Base-by-base conservation (phyloP, 2,797 vertebrate species). In the Macropodus opercularis region DNA sequence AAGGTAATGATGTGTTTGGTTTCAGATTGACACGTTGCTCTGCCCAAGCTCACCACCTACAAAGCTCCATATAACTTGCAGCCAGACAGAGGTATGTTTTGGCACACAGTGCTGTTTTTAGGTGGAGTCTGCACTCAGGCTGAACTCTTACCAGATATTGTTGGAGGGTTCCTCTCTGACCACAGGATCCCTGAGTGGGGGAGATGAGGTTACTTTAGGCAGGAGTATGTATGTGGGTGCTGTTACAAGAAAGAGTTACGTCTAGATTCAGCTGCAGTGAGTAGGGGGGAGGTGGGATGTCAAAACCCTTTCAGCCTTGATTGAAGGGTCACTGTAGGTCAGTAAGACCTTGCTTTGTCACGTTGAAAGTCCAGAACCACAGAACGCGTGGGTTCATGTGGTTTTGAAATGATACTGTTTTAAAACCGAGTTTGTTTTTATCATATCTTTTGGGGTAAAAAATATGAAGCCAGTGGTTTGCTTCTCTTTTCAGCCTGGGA, bases 311-410 rank as follows among this genome's bases (percentile, higher is more conserved):
- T 85, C 39, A 73, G 72, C 49, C 47, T 63, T 73, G 79, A 86
- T 79, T 84, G 79, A 80, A 72, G 74, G 80, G 80, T 87, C 77
- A 67, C 48, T 15, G 4, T 2, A 62, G 74, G 81, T 86, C 83
- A 84, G 29, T 84, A 69, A 46, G 14, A 23, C 26, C 26, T 39
- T 6, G 39, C 3, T n/a, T 42, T 63, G 64, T 68, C 24, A 48
- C 69, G 50, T 61, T 7, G 35, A 8, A 1, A 38, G 35, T 79
- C 42, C 34, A 41, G 42, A n/a, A 68, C 36, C 47, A 38, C 43
- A 5, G 32, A 48, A 14, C 12, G 38, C 6, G 9, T 68, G 63
- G 47, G 43, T 40, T 60, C 63, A 18, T 39, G 41, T 58, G 22
- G 47, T 59, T 46, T 21, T 43, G 17, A 66, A 78, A 72, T 74